phyloP scores from a whole-genome alignment of 2,113 vertebrate genomes.

The Fulmarus glacialis region DNA sequence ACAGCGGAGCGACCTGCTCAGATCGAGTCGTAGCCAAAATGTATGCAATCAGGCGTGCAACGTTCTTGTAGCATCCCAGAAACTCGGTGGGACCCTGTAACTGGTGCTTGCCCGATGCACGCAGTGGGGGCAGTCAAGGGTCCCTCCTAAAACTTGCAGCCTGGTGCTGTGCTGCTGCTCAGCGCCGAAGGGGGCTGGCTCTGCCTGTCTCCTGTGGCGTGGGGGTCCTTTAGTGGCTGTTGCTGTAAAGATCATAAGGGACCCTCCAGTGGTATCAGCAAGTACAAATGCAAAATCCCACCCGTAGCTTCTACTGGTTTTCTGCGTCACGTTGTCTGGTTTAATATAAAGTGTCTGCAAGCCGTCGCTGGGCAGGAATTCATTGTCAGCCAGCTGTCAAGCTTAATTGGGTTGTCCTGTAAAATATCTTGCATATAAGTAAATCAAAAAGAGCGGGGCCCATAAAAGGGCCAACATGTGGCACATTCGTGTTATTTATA shows the following conservation, averaged over 20 bases:
- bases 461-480: neutral
- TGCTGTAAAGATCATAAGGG: neutral
- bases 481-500: constrained; percentile 22
- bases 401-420: constrained; percentile 18
- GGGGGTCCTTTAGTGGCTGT: neutral
- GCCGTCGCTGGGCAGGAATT: neutral
- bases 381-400: neutral
- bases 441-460: constrained; percentile 12
- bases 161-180: neutral
- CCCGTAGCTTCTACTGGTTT: neutral
- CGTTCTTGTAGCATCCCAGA: neutral
- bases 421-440: constrained; percentile 7
- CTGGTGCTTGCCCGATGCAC: accelerated
- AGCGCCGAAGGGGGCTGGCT: accelerated
- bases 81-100: neutral
- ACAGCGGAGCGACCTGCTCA: neutral
- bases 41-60: accelerated
- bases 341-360: neutral
- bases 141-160: neutral
- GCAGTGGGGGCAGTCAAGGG: accelerated
- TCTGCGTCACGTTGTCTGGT: neutral
- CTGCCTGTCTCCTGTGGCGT: accelerated
- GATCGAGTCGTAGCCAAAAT: accelerated
- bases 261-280: neutral
- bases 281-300: neutral